Evolutionary conservation across 2,113 vertebrate species (phyloP), one percentile per base, ranked within the genome.

Genomic region (Ctenomys sociabilis): DNA sequence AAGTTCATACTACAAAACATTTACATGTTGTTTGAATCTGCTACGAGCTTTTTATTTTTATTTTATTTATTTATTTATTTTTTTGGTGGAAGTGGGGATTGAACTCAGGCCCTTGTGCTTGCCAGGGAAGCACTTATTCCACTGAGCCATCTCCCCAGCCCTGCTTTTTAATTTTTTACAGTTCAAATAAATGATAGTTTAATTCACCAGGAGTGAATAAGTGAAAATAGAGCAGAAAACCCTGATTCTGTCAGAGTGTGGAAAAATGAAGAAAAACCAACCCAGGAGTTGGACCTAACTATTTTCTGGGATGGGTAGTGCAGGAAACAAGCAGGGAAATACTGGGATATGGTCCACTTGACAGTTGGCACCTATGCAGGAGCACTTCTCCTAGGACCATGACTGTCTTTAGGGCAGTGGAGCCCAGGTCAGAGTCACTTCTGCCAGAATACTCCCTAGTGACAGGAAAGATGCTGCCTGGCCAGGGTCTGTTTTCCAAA

Each of bases 161-260:
- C n/a, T n/a, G n/a, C n/a, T n/a, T n/a, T 61, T 73, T 63, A 66
- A 28, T 93, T 88, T 88, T 73, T 37, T 59, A 82, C 7, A 59
- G 10, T 77, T 81, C n/a, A 86, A 37, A 85, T 75, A 73, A 88
- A 45, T 21, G 32, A 37, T 52, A 49, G 19, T 77, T 91, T 93
- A 88, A 82, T 52, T 91, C 32, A 19, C 37, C 19, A 66, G 32
- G 37, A 66, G 91, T 61, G 77, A n/a, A 26, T 92, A 90, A 80
- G 35, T 87, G 21, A 68, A 92, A 95, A 37, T 45, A 72, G 43
- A 59, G 1, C 59, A 90, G n/a, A 88, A 92, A 93, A 83, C 32
- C 12, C 12, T 12, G 28, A 72, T 80, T 91, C 49, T 85, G 19
- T 59, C 43, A 57, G 26, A 87, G 52, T 43, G 40, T 94, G 43